Percentiles rank a stretch among this genome's conserved stretches.
phyloP scores from a whole-genome alignment of 2,797 vertebrate genomes.

The Loris lydekkerianus region DNA sequence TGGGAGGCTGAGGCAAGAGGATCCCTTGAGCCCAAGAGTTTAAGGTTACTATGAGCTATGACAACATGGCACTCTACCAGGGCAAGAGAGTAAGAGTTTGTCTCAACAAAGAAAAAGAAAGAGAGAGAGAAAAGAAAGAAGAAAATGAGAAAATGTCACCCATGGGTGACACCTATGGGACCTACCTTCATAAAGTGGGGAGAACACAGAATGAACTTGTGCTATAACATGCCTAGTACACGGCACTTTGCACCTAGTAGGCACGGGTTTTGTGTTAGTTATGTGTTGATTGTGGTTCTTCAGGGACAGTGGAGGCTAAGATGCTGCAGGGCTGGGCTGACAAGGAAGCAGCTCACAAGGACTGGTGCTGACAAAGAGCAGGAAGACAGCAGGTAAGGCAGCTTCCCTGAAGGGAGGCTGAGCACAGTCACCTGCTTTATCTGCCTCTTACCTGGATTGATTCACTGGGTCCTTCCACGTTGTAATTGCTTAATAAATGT shows the following conservation, averaged over 20 bases:
- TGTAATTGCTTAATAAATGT: too few relatives aligned
- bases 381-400: background rate
- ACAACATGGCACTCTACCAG: too few relatives aligned
- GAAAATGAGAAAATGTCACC: too few relatives aligned
- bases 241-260: background rate
- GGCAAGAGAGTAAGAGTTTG: too few relatives aligned
- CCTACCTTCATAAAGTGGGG: rapidly evolving
- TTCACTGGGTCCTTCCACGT: background rate
- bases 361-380: background rate
- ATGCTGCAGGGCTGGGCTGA: background rate
- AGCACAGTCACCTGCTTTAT: background rate
- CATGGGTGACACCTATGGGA: background rate
- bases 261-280: background rate
- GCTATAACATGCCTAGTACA: background rate
- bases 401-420: background rate
- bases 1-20: too few relatives aligned
- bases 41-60: too few relatives aligned
- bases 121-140: too few relatives aligned
- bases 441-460: background rate
- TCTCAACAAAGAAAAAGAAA: too few relatives aligned
- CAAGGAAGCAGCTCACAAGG: background rate
- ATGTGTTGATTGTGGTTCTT: background rate
- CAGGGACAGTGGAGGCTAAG: background rate
- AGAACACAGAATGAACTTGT: background rate
- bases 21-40: too few relatives aligned